Conservation (phyloP, 1,140 invertebrate genomes). For the Metaphire vulgaris region DNA sequence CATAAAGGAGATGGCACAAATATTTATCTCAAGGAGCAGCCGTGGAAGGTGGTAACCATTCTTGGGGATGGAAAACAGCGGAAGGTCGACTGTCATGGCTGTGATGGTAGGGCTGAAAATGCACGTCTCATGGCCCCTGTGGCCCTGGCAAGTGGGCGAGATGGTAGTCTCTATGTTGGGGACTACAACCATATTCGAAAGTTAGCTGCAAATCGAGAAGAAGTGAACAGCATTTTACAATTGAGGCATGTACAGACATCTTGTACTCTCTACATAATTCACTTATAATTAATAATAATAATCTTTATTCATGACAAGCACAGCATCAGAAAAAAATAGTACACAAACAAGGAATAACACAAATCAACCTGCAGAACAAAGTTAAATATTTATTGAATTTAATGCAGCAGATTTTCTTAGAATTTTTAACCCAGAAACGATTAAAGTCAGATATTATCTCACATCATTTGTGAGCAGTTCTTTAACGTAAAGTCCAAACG, state of each 20-base stretch:
- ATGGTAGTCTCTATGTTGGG: slow-evolving; percentile 90
- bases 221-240: slow-evolving; percentile 73
- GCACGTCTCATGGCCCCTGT: slow-evolving; percentile 82
- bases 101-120: slow-evolving; percentile 70
- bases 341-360: too few relatives aligned
- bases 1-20: slow-evolving; percentile 96
- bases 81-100: slow-evolving; percentile 64
- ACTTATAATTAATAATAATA: too few relatives aligned
- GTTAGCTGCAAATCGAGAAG: slow-evolving; percentile 66
- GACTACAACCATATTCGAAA: slow-evolving; percentile 91
- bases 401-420: too few relatives aligned
- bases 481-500: too few relatives aligned
- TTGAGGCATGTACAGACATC: slow-evolving; percentile 87
- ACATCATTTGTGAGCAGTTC: too few relatives aligned
- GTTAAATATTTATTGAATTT: too few relatives aligned
- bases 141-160: slow-evolving; percentile 77
- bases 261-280: too few relatives aligned
- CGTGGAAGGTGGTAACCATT: slow-evolving; percentile 77
- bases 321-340: too few relatives aligned
- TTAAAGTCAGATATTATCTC: too few relatives aligned
- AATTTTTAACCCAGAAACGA: too few relatives aligned
- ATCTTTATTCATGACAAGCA: too few relatives aligned
- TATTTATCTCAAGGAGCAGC: slow-evolving; percentile 89
- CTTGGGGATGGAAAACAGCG: slow-evolving; percentile 87
- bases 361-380: too few relatives aligned